phyloP scores from a whole-genome alignment of 2,888 invertebrate genomes.

The Matsumyia berberina region DNA sequence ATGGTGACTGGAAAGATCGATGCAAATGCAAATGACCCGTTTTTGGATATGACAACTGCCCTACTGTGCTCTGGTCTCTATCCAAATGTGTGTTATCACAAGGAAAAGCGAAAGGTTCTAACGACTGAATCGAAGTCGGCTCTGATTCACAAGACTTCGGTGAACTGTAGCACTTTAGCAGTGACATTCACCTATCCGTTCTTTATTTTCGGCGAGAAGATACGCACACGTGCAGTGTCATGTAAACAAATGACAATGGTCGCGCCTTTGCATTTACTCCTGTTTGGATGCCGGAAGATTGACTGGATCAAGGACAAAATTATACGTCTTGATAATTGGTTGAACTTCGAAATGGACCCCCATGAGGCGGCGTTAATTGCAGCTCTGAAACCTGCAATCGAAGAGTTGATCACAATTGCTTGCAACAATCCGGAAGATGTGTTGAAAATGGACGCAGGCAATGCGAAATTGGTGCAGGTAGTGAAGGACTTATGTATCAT shows the following conservation, averaged over 20 bases:
- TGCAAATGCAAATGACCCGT: slow-evolving; percentile 90
- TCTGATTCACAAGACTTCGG: slow-evolving; percentile 97
- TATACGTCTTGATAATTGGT: slow-evolving; percentile 96
- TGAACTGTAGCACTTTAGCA: slow-evolving; percentile 94
- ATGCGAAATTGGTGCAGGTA: slow-evolving; percentile 87
- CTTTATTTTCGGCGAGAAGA: slow-evolving; percentile 99
- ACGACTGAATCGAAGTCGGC: slow-evolving; percentile 98
- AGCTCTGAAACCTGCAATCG: slow-evolving; percentile 94
- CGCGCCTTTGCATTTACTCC: slow-evolving; percentile 94
- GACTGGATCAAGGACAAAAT: slow-evolving; percentile 86
- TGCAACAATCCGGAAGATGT: slow-evolving; percentile 92
- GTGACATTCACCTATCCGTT: slow-evolving; percentile 96
- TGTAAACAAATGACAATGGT: slow-evolving; percentile 99
- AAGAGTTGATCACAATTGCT: slow-evolving; percentile 92
- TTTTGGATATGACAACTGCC: slow-evolving; percentile 92
- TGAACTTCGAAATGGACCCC: slow-evolving; percentile 94
- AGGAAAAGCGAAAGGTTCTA: slow-evolving; percentile 97
- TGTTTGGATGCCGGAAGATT: slow-evolving; percentile 94
- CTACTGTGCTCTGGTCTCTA: slow-evolving; percentile 96
- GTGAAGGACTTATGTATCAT: slow-evolving; percentile 91
- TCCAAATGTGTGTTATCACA: slow-evolving; percentile 98
- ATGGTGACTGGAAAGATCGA: slow-evolving; percentile 91
- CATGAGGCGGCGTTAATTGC: slow-evolving; percentile 91
- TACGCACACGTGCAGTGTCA: slow-evolving; percentile 96
- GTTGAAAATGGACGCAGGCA: slow-evolving; percentile 84